Percentiles rank a stretch among this genome's conserved stretches.
phyloP scores from a whole-genome alignment of 2,888 invertebrate species.

The Malthinus flaveolus region DNA sequence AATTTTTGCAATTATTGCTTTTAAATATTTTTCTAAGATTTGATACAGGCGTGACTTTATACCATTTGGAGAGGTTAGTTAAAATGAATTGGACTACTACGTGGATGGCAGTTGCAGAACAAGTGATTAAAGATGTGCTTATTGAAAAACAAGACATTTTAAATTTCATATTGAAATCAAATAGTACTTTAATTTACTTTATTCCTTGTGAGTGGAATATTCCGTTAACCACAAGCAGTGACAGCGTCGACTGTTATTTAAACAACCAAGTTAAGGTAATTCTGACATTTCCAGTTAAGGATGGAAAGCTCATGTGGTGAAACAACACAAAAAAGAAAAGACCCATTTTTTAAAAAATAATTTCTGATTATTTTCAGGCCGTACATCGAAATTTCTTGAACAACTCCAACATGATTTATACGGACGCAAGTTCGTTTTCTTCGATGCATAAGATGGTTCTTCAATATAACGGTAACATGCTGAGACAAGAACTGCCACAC shows the following conservation, averaged over 20 bases:
- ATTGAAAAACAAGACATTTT: slow-evolving; percentile 86
- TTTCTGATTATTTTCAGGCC: slow-evolving; percentile 60
- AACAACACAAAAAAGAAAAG: too few species aligned
- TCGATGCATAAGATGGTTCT: slow-evolving; percentile 80
- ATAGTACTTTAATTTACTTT: slow-evolving; percentile 73
- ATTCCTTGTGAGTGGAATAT: slow-evolving; percentile 91
- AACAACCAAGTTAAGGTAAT: slow-evolving; percentile 68
- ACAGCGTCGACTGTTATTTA: slow-evolving; percentile 75
- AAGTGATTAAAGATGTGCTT: slow-evolving; percentile 72
- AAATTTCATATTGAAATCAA: slow-evolving; percentile 79
- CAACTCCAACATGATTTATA: slow-evolving; percentile 64
- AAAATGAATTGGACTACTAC: slow-evolving; percentile 70
- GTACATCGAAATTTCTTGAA: slow-evolving; percentile 93
- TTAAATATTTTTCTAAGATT: too few species aligned
- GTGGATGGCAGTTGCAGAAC: slow-evolving; percentile 76
- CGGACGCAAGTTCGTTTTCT: slow-evolving; percentile 79
- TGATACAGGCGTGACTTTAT: slow-evolving; percentile 81
- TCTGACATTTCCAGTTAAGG: too few species aligned
- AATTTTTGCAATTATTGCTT: too few species aligned
- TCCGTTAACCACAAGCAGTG: slow-evolving; percentile 85
- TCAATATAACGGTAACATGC: slow-evolving; percentile 83
- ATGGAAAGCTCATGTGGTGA: too few species aligned
- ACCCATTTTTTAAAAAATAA: too few species aligned
- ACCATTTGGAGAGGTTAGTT: slow-evolving; percentile 73
- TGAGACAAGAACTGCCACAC: slow-evolving; percentile 71